These are phyloP conservation scores for Mola mola DNA, from an alignment of 2,113 vertebrate species.

Conservation along the genomic window DNA sequence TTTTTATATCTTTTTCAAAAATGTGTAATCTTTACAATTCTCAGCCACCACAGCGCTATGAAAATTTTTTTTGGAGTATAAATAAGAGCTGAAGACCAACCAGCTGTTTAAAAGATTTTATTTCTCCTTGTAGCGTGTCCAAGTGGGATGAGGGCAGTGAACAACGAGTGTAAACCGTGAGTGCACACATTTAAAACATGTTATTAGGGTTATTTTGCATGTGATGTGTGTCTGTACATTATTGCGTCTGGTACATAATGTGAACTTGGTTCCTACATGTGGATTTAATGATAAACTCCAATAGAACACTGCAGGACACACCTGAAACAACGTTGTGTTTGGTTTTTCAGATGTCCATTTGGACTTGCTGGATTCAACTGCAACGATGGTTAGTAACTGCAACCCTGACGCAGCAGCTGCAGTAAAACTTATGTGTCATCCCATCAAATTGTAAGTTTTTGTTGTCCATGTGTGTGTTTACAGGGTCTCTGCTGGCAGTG, in stretches of 20 bases:
- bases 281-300: conserved; percentile 24
- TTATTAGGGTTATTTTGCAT: too few relatives aligned
- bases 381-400: conserved; percentile 76
- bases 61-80: too few relatives aligned
- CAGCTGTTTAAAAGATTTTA: background rate
- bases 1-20: too few relatives aligned
- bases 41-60: too few relatives aligned
- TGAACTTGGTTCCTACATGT: conserved; percentile 50
- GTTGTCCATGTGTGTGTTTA: conserved; percentile 23
- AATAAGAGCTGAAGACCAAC: too few relatives aligned
- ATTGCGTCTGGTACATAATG: background rate
- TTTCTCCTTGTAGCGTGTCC: conserved; percentile 73
- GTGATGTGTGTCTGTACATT: too few relatives aligned
- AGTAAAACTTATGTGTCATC: background rate
- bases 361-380: conserved; percentile 83
- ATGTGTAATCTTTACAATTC: too few relatives aligned
- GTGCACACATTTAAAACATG: conserved; percentile 43
- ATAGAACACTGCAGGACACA: background rate
- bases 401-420: too few relatives aligned
- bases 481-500: conserved; percentile 78
- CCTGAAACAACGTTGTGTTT: background rate
- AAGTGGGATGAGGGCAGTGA: conserved; percentile 62
- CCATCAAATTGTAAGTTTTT: background rate
- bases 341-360: conserved; percentile 75
- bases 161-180: conserved; percentile 59